Evolutionary conservation across 2,888 invertebrate species (phyloP).

Genomic region (Epiblema foenella): DNA sequence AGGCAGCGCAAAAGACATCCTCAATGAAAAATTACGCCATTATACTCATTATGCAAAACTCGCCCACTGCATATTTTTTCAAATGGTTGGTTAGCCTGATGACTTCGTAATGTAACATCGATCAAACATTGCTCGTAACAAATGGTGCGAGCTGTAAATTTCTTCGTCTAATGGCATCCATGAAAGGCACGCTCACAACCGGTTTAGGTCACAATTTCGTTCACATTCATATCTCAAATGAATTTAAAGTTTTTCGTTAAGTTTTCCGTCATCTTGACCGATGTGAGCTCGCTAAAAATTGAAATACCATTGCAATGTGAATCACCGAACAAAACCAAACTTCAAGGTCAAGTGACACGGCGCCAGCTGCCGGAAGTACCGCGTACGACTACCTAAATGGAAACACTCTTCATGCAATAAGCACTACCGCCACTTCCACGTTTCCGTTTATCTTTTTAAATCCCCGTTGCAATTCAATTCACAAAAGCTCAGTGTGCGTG

Average conservation of each 20-base stretch:
- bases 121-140: not conserved
- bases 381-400: constrained; percentile 13
- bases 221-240: no score
- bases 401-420: constrained; percentile 21
- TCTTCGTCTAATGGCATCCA: not conserved
- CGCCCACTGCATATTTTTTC: constrained; percentile 6
- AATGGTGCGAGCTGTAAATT: not conserved
- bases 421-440: not conserved
- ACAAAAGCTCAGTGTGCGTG: not conserved
- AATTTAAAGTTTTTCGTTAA: no score
- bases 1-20: not conserved
- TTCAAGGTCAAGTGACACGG: constrained; percentile 26
- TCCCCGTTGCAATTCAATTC: not conserved
- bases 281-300: not conserved
- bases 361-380: constrained; percentile 38
- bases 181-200: no score
- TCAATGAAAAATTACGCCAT: not conserved
- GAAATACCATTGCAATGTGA: not conserved
- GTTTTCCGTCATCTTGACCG: no score
- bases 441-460: not conserved
- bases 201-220: no score
- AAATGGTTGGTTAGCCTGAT: not conserved
- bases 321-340: not conserved
- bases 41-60: not conserved
- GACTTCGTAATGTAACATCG: not conserved